These are phyloP conservation scores for Mactra quadrangularis DNA, from an alignment of 1,140 invertebrate genomes.

Conservation along the genomic window DNA sequence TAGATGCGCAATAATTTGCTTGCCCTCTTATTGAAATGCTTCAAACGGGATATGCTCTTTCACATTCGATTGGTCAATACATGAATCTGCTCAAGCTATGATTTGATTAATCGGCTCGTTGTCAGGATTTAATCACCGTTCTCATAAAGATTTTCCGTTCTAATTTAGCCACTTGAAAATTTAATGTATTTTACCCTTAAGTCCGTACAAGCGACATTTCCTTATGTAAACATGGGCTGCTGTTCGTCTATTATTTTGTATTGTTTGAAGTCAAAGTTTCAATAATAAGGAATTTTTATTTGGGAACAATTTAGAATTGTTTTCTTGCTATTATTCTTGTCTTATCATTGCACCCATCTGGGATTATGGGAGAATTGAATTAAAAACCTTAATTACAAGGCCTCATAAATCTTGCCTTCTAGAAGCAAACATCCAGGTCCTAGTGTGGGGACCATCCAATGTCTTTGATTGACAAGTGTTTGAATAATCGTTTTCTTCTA, in stretches of 20 bases:
- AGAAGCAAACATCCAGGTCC: background rate
- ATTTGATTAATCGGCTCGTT: constrained; percentile 37
- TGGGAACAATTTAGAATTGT: constrained; percentile 46
- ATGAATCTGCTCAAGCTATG: background rate
- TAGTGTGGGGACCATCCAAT: no score
- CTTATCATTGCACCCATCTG: constrained; percentile 51
- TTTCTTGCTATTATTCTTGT: constrained; percentile 39
- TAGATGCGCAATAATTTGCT: no score
- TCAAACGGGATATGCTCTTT: background rate
- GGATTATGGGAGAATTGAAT: constrained; percentile 23
- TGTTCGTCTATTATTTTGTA: constrained; percentile 44
- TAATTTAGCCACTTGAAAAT: constrained; percentile 54
- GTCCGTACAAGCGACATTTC: constrained; percentile 33
- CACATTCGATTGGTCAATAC: constrained; percentile 24
- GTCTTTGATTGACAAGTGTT: no score
- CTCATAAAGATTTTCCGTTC: constrained; percentile 40
- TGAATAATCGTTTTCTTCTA: no score
- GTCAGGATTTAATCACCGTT: constrained; percentile 36
- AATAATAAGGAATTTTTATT: constrained; percentile 50
- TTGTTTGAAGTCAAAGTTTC: constrained; percentile 41
- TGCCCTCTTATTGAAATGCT: no score
- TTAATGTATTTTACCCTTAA: constrained; percentile 52
- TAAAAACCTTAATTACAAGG: constrained; percentile 10
- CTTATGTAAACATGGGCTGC: constrained; percentile 42
- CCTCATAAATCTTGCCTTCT: constrained; percentile 37